Conservation (phyloP, 2,888 invertebrate genomes). For the Phlogophora meticulosa region DNA sequence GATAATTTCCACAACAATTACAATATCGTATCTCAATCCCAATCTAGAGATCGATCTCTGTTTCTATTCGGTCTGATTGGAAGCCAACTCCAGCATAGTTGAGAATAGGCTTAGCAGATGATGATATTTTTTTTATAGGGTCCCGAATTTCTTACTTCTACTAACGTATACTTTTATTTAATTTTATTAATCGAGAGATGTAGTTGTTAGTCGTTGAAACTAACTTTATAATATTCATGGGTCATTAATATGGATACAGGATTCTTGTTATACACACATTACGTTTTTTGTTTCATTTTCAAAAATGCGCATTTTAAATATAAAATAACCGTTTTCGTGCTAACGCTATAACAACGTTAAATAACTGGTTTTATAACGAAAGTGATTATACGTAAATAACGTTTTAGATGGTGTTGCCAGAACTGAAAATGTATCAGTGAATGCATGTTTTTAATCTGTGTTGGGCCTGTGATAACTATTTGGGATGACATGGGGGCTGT, state of each 20-base stretch:
- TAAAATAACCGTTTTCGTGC: slow-evolving; percentile 49
- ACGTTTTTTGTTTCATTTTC: slow-evolving; percentile 83
- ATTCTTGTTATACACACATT: slow-evolving; percentile 43
- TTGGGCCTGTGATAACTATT: slow-evolving; percentile 26
- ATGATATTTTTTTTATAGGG: too few species aligned
- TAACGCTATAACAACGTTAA: slow-evolving; percentile 49
- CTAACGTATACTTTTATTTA: background rate
- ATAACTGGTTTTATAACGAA: slow-evolving; percentile 71
- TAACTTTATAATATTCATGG: slow-evolving; percentile 5
- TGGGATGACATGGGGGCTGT: background rate
- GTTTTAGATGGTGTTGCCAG: slow-evolving; percentile 54
- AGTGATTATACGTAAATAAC: slow-evolving; percentile 76
- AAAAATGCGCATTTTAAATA: slow-evolving; percentile 69
- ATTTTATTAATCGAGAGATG: too few species aligned
- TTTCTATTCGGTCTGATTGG: too few species aligned
- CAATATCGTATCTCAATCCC: too few species aligned
- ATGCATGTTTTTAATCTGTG: slow-evolving; percentile 43
- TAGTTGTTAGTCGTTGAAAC: too few species aligned
- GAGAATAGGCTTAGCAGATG: too few species aligned
- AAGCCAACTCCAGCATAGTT: too few species aligned
- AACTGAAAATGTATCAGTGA: slow-evolving; percentile 1
- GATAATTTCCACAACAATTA: too few species aligned
- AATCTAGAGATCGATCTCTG: too few species aligned
- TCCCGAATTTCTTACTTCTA: background rate
- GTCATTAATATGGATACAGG: background rate